These are phyloP conservation scores for Vesta saturnalis DNA, from an alignment of 2,888 invertebrate species.

Conservation along the genomic window DNA sequence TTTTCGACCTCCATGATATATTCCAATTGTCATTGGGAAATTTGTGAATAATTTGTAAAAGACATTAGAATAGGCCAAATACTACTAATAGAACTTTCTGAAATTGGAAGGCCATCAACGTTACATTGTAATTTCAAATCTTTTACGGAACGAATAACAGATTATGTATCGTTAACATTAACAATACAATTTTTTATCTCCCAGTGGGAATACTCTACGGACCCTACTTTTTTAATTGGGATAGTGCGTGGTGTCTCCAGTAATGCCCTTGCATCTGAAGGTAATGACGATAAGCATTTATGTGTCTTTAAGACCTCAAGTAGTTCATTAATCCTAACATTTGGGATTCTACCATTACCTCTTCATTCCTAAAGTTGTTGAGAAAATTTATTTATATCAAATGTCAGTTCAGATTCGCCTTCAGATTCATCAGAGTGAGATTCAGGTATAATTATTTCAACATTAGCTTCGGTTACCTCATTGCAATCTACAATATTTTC, in stretches of 20 bases:
- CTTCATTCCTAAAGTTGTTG: not conserved
- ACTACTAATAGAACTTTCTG: not conserved
- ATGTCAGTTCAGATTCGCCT: not conserved
- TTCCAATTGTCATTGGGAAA: slow-evolving; percentile 1
- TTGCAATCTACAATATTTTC: not conserved
- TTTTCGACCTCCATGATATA: not conserved
- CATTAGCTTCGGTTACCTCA: not conserved
- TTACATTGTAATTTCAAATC: not conserved
- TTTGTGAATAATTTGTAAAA: not conserved
- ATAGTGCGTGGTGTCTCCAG: not conserved
- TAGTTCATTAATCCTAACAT: not conserved
- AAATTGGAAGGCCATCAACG: not conserved
- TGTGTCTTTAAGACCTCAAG: not conserved
- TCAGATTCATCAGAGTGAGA: not conserved
- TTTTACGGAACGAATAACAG: not conserved
- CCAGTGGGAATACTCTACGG: not conserved
- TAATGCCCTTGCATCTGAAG: not conserved
- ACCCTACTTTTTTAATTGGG: not conserved
- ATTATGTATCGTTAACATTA: not conserved
- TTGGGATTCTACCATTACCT: not conserved
- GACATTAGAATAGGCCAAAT: not conserved
- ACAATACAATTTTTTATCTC: not conserved
- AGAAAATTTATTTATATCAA: not conserved
- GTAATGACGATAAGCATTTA: not conserved
- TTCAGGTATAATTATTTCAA: not conserved